Evolutionary conservation across 2,797 vertebrate genomes (phyloP).

Genomic region (Dermochelys coriacea): DNA sequence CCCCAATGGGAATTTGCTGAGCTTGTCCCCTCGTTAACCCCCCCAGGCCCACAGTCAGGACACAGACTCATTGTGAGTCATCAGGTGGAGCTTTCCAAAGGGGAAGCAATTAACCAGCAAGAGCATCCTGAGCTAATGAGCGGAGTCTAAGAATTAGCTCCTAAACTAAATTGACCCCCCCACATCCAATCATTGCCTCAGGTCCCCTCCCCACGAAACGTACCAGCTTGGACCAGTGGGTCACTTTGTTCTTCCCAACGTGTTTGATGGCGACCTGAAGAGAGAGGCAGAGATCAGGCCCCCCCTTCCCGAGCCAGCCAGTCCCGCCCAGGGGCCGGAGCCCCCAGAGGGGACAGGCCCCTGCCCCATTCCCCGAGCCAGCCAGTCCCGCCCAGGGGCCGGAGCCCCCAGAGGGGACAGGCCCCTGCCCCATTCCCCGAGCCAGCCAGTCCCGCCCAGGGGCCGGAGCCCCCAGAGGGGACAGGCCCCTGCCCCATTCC

Average conservation of each 20-base stretch:
- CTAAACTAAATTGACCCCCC: constrained; percentile 47
- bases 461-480: too few relatives aligned
- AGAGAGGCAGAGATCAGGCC: not conserved
- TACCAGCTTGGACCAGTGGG: constrained; percentile 86
- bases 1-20: not conserved
- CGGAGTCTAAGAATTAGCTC: constrained; percentile 25
- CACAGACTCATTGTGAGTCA: not conserved
- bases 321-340: too few relatives aligned
- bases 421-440: too few relatives aligned
- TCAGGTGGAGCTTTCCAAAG: not conserved
- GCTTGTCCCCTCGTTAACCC: not conserved
- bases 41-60: not conserved
- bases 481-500: not conserved
- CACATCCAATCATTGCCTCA: not conserved
- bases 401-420: too few relatives aligned
- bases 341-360: too few relatives aligned
- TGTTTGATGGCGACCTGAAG: constrained; percentile 90
- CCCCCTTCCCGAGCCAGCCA: not conserved
- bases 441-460: too few relatives aligned
- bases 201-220: constrained; percentile 69
- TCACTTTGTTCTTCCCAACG: constrained; percentile 82
- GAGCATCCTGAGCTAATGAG: constrained; percentile 40
- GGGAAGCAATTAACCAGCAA: constrained; percentile 51
- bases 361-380: too few relatives aligned
- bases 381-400: too few relatives aligned